Evolutionary conservation across 2,888 invertebrate species (phyloP).

Genomic region (Pristionchus fissidentatus): DNA sequence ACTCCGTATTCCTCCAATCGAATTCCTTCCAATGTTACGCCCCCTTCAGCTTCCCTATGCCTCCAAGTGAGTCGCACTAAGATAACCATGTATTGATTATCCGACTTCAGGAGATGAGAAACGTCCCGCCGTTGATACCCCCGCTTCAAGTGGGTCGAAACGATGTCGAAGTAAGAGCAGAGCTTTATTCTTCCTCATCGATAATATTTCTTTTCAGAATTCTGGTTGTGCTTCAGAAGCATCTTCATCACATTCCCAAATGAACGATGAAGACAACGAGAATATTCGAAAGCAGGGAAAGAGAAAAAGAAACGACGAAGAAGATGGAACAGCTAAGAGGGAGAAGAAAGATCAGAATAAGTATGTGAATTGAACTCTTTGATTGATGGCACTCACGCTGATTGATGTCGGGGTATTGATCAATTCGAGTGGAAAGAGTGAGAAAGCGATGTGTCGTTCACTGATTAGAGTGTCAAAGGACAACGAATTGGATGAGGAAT

Average conservation of each 20-base stretch:
- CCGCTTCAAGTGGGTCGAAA: slow-evolving; percentile 14
- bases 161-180: background rate
- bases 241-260: slow-evolving; percentile 22
- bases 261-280: slow-evolving; percentile 28
- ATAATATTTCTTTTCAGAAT: background rate
- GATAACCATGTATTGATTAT: background rate
- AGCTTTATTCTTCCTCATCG: background rate
- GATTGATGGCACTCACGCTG: no score
- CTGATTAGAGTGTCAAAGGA: no score
- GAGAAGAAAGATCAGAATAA: slow-evolving; percentile 9
- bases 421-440: no score
- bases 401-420: no score
- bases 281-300: slow-evolving; percentile 21
- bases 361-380: background rate
- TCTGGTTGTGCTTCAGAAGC: slow-evolving; percentile 24
- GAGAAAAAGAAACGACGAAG: slow-evolving; percentile 1
- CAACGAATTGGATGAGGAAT: background rate
- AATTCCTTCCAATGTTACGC: background rate
- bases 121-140: slow-evolving; percentile 24
- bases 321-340: background rate
- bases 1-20: background rate
- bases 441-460: no score
- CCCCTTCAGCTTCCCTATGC: slow-evolving; percentile 18
- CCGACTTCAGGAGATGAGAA: slow-evolving; percentile 32
- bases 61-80: slow-evolving; percentile 11